phyloP scores from a whole-genome alignment of 1,140 invertebrate species.

The Lutraria rhynchaena region DNA sequence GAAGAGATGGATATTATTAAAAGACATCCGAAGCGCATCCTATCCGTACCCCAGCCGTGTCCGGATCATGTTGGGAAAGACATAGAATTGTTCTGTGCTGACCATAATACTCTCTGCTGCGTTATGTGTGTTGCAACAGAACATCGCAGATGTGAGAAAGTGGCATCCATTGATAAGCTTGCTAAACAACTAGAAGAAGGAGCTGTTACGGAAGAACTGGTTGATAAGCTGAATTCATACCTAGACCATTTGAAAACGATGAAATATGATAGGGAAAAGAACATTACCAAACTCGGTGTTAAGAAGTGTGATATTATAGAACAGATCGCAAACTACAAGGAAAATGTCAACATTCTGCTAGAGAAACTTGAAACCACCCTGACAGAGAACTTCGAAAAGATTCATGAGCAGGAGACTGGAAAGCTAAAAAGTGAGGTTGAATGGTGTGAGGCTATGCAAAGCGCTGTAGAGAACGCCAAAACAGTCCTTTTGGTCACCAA shows the following conservation, averaged over 20 bases:
- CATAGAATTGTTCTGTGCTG: conserved; percentile 56
- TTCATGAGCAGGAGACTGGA: conserved; percentile 35
- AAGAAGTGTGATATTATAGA: conserved; percentile 54
- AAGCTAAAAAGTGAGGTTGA: conserved; percentile 47
- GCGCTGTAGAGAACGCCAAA: conserved; percentile 53
- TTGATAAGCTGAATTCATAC: conserved; percentile 55
- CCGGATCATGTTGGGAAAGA: conserved; percentile 56
- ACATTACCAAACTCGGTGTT: conserved; percentile 19
- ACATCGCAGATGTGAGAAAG: conserved; percentile 52
- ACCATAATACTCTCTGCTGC: conserved; percentile 56
- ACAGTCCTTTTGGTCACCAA: conserved; percentile 50
- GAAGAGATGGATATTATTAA: conserved; percentile 58
- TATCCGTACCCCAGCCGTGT: conserved; percentile 55
- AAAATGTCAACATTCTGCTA: conserved; percentile 51
- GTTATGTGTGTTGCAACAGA: conserved; percentile 60
- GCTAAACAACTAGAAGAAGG: conserved; percentile 55
- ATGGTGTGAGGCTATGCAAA: conserved; percentile 38
- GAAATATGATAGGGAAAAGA: conserved; percentile 44
- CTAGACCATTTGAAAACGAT: conserved; percentile 54
- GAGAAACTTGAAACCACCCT: conserved; percentile 52
- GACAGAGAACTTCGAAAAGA: conserved; percentile 32
- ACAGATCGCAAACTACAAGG: conserved; percentile 56
- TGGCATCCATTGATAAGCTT: conserved; percentile 58
- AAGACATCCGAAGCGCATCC: conserved; percentile 54
- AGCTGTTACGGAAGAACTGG: conserved; percentile 48